Conservation (phyloP, 2,113 vertebrate genomes). For the Etia nguti region DNA sequence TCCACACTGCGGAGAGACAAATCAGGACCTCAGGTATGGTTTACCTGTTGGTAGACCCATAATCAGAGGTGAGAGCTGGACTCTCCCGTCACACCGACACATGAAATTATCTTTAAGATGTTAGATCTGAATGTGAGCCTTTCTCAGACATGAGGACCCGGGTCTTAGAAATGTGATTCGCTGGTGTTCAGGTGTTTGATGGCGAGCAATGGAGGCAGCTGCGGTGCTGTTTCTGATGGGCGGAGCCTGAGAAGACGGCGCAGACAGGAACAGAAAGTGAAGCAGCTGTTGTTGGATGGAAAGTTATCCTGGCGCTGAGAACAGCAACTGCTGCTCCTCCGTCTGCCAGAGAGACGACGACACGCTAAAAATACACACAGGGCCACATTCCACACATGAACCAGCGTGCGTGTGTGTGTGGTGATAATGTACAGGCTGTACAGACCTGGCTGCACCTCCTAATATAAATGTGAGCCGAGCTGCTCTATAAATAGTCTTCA, state of each 20-base stretch:
- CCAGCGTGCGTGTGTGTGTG: not conserved
- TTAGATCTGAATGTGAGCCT: not conserved
- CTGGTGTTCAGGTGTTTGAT: not conserved
- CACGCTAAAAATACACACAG: slow-evolving; percentile 38
- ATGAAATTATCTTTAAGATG: not conserved
- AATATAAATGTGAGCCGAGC: not conserved
- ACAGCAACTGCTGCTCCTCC: slow-evolving; percentile 32
- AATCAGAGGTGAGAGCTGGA: not conserved
- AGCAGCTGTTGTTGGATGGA: slow-evolving; percentile 48
- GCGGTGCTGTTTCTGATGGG: not conserved
- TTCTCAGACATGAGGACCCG: not conserved
- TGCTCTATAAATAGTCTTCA: not conserved
- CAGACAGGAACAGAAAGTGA: not conserved
- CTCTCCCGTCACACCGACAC: not conserved
- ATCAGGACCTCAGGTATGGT: not conserved
- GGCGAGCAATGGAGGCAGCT: not conserved
- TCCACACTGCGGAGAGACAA: not conserved
- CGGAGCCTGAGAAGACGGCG: not conserved
- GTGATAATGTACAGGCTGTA: not conserved
- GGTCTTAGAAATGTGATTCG: not conserved
- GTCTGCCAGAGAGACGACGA: not conserved
- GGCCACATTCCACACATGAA: slow-evolving; percentile 12
- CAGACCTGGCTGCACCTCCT: not conserved
- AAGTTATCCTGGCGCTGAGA: slow-evolving; percentile 20
- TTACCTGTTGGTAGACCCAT: not conserved